Conservation (phyloP, 2,797 vertebrate species). For the Cossypha polioptera region DNA sequence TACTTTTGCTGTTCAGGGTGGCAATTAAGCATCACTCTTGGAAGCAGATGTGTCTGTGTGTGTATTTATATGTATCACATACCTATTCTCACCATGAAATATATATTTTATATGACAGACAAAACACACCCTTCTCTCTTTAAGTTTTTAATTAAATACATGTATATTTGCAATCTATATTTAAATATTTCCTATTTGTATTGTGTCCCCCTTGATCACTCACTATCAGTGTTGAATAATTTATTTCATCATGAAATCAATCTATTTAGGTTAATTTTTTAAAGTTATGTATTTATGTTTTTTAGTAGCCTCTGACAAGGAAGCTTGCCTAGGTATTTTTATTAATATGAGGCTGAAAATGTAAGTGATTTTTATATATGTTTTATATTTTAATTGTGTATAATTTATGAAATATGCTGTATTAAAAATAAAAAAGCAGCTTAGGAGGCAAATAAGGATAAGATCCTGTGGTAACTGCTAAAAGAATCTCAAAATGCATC, state of each 20-base stretch:
- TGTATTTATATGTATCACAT: not conserved
- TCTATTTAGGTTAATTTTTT: not conserved
- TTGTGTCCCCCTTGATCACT: not conserved
- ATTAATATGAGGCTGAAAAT: not conserved
- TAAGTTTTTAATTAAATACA: not conserved
- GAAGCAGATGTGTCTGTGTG: not conserved
- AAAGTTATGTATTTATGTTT: not conserved
- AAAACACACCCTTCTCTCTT: not conserved
- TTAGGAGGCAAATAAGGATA: not conserved
- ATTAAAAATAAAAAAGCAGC: not conserved
- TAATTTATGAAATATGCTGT: not conserved
- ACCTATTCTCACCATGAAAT: not conserved
- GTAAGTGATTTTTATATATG: not conserved
- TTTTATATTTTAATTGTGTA: not conserved
- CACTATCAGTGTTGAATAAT: not conserved
- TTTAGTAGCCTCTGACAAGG: not conserved
- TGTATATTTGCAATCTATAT: not conserved
- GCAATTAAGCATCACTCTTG: not conserved
- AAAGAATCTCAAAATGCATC: not conserved
- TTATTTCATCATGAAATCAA: not conserved
- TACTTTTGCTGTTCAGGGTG: not conserved
- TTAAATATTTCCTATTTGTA: not conserved
- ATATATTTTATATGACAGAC: not conserved
- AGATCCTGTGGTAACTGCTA: not conserved
- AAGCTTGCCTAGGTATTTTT: not conserved